phyloP scores from a whole-genome alignment of 2,888 invertebrate species.

The Raillietiella orientalis region DNA sequence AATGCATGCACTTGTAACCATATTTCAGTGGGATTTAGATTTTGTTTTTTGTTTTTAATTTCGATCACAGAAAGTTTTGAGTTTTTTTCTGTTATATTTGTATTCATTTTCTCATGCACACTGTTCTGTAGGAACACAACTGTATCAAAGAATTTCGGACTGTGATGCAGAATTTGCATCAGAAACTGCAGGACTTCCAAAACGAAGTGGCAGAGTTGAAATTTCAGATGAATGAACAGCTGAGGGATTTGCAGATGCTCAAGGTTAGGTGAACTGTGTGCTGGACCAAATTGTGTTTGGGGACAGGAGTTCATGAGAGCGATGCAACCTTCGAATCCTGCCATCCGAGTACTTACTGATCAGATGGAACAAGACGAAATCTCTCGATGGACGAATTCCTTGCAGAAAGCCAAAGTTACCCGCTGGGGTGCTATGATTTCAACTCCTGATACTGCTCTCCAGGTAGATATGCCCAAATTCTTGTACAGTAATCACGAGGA shows the following conservation, averaged over 20 bases:
- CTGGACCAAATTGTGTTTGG: too few species aligned
- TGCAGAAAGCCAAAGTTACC: slow-evolving; percentile 56
- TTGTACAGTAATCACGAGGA: not conserved
- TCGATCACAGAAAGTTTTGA: too few species aligned
- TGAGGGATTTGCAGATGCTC: slow-evolving; percentile 49
- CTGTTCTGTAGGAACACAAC: slow-evolving; percentile 33
- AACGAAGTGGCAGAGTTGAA: slow-evolving; percentile 56
- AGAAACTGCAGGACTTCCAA: slow-evolving; percentile 52
- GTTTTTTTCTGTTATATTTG: too few species aligned
- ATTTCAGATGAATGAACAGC: slow-evolving; percentile 57
- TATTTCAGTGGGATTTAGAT: too few species aligned
- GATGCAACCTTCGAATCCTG: slow-evolving; percentile 64
- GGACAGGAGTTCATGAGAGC: slow-evolving; percentile 70
- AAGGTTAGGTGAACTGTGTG: slow-evolving; percentile 22
- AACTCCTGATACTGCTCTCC: slow-evolving; percentile 73
- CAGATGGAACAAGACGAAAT: slow-evolving; percentile 86
- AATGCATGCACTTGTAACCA: too few species aligned
- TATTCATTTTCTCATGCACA: too few species aligned
- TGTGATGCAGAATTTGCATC: slow-evolving; percentile 51
- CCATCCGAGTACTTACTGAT: slow-evolving; percentile 65
- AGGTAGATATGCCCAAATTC: slow-evolving; percentile 20
- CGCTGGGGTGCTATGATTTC: slow-evolving; percentile 98
- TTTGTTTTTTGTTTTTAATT: too few species aligned
- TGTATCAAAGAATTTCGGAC: slow-evolving; percentile 61
- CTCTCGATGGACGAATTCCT: slow-evolving; percentile 48